Base-by-base conservation (phyloP, 2,113 vertebrate genomes). In the Manacus vitellinus region DNA sequence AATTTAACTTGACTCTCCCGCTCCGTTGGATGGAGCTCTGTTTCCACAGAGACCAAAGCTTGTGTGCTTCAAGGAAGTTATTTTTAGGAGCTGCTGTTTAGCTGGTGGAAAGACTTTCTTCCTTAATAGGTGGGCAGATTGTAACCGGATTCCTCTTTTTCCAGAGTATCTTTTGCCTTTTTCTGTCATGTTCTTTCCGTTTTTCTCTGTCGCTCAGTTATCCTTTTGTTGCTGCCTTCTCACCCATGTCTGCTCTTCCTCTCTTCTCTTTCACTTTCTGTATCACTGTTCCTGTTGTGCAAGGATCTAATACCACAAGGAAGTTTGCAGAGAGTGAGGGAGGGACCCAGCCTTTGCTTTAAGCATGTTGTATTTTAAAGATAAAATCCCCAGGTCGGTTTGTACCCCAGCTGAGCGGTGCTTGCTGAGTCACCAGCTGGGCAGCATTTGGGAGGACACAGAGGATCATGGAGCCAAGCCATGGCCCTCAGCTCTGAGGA, bases 81-180 rank as follows among this genome's bases (percentile, higher is more conserved):
- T 97, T 97, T 97, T 96, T 97, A 94, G 94, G 71, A 82, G 27
- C 59, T 92, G 55, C 74, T 91, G 79, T 85, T 96, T 51, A 85
- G 88, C 58, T 91, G 63, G 44, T 95, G 83, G 73, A 95, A 90
- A 52, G 46, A 89, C 79, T 93, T 90, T 71, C 41, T 92, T 94
- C 94, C 96, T 97, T 89, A 95, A 77, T 89, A 94, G 92, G 90
- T 86, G 66, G 91, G 73, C 54, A 72, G 70, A 52, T 31, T 74
- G 67, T 88, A 83, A 35, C 56, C 72, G 35, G 49, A 84, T 72
- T 71, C 88, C 31, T 94, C 55, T 80, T 58, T 84, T 70, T 52
- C 88, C 47, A 78, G 52, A 70, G 31, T 20, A 37, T 58, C 16
- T 83, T 73, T 54, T 73, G 39, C 56, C 5, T 82, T 72, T 77